These are phyloP conservation scores for Fragum fragum DNA, from an alignment of 2,888 invertebrate genomes.

Conservation along the genomic window DNA sequence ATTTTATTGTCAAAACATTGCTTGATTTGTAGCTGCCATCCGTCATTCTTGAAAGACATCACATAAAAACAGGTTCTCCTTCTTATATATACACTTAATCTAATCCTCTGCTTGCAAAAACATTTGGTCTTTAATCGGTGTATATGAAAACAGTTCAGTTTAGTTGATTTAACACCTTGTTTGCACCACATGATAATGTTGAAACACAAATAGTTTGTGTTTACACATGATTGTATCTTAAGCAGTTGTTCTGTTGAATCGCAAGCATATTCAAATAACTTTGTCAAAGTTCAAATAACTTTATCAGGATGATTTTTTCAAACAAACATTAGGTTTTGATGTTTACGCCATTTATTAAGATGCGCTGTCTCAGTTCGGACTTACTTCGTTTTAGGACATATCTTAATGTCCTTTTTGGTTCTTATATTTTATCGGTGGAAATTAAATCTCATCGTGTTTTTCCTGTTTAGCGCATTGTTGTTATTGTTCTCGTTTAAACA, in stretches of 20 bases:
- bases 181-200: constrained; percentile 35
- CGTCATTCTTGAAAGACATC: too few relatives aligned
- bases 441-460: too few relatives aligned
- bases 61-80: too few relatives aligned
- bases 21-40: too few relatives aligned
- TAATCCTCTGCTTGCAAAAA: neutral
- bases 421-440: too few relatives aligned
- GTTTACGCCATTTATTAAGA: constrained; percentile 37
- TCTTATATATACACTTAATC: too few relatives aligned
- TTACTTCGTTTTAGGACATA: neutral
- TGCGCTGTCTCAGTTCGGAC: constrained; percentile 2
- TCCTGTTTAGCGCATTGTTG: too few relatives aligned
- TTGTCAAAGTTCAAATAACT: constrained; percentile 64
- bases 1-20: too few relatives aligned
- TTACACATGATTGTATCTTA: constrained; percentile 57
- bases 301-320: constrained; percentile 60
- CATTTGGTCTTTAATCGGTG: neutral
- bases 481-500: too few relatives aligned
- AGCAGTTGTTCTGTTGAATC: constrained; percentile 57
- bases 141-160: constrained; percentile 18
- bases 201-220: constrained; percentile 57
- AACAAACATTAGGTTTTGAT: constrained; percentile 40
- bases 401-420: too few relatives aligned
- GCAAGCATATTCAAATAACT: constrained; percentile 64
- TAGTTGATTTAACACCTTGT: neutral